phyloP scores from a whole-genome alignment of 2,888 invertebrate species.

The Antitype chi region DNA sequence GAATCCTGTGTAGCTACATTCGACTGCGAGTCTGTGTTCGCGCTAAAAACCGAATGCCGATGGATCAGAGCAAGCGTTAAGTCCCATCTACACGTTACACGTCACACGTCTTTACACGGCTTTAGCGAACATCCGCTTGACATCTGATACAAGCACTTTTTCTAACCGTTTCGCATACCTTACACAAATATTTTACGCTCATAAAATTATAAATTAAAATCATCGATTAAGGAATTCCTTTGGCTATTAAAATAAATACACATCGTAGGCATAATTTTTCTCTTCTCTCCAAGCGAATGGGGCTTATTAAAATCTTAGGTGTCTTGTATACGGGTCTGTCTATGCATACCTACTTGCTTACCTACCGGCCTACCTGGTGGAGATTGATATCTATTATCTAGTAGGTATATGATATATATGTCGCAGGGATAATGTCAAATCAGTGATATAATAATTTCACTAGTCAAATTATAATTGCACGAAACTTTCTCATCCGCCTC shows the following conservation, averaged over 20 bases:
- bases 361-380: no score
- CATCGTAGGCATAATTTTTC: constrained; percentile 9
- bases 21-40: no score
- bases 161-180: constrained; percentile 40
- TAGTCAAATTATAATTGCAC: no score
- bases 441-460: no score
- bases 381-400: background rate
- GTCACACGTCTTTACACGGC: no score
- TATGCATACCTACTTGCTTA: background rate
- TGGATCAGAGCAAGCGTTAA: no score
- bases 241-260: constrained; percentile 34
- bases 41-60: no score
- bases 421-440: no score
- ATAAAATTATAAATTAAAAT: constrained; percentile 49
- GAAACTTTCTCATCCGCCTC: no score
- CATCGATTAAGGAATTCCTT: constrained; percentile 25
- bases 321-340: background rate
- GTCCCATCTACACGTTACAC: no score
- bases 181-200: constrained; percentile 23
- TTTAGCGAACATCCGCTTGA: constrained; percentile 33
- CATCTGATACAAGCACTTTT: constrained; percentile 31
- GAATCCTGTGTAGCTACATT: no score
- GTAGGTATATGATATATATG: background rate
- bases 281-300: background rate
- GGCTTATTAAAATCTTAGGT: background rate